phyloP scores from a whole-genome alignment of 2,888 invertebrate genomes.

The Venusia cambrica region DNA sequence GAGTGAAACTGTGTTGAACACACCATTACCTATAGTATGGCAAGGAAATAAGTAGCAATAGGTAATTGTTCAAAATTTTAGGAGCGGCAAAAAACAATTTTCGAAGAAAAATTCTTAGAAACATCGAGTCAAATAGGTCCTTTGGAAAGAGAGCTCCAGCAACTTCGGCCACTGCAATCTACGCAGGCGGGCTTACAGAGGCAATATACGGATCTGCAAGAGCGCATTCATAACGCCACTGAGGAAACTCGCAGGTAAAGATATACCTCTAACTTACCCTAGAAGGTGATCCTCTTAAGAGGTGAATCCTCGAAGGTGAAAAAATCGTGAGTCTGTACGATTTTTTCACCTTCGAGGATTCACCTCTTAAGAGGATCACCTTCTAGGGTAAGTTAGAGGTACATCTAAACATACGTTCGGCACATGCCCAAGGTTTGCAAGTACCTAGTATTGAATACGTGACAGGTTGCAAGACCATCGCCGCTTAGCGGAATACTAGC shows the following conservation, averaged over 20 bases:
- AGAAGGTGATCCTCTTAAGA: too few relatives aligned
- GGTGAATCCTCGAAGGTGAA: too few relatives aligned
- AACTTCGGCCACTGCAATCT: conserved; percentile 52
- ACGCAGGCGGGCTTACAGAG: conserved; percentile 47
- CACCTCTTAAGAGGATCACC: neutral
- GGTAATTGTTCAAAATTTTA: conserved; percentile 25
- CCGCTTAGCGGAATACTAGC: too few relatives aligned
- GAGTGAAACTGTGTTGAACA: too few relatives aligned
- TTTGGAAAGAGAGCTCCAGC: conserved; percentile 55
- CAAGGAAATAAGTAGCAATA: too few relatives aligned
- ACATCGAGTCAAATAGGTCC: conserved; percentile 42
- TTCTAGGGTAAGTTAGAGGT: too few relatives aligned
- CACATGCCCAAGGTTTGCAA: too few relatives aligned
- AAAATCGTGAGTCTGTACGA: neutral
- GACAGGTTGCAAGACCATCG: too few relatives aligned
- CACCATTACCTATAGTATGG: too few relatives aligned
- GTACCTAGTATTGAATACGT: too few relatives aligned
- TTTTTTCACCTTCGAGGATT: too few relatives aligned
- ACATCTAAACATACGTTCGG: too few relatives aligned
- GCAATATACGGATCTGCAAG: conserved; percentile 58
- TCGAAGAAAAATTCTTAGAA: conserved; percentile 60
- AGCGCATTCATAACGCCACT: conserved; percentile 47
- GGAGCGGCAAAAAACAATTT: conserved; percentile 58
- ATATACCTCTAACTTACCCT: neutral
- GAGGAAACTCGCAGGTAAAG: conserved; percentile 55